Base-by-base conservation (phyloP, 2,113 vertebrate genomes). In the Bombycilla garrulus region DNA sequence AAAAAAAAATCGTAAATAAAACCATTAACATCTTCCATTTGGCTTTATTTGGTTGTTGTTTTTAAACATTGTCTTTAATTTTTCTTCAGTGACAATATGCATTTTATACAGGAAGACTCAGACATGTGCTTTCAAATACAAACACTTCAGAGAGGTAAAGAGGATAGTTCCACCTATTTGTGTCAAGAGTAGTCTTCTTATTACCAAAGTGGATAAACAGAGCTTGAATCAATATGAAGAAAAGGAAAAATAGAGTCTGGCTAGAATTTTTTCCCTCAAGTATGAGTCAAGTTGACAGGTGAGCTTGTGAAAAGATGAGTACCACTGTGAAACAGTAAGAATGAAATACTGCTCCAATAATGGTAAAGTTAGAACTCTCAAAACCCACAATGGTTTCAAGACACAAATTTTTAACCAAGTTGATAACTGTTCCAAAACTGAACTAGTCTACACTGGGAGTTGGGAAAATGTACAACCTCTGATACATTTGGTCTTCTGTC, bases 331-430 rank as follows among this genome's bases (percentile, higher is more conserved):
- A 87, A 72, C 22, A 69, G 25, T 73, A 80, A 72, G 45, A 91
- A 84, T 87, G 35, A 95, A 95, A 90, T 95, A 67, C 42, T 45
- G 40, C 26, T 91, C 15, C 20, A 87, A 79, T 89, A 84, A 85
- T 14, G 15, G 31, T 21, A 60, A 81, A 78, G 73, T 60, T 91
- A 81, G 82, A 93, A 60, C 18, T 60, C 31, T 79, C 38, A 65
- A 85, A 91, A 79, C 19, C 18, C 40, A 60, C 15, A 45, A 54
- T 67, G 16, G 12, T 65, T 78, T 80, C 72, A 89, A 72, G 36
- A 35, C 35, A 90, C 35, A 67, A 58, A 61, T 76, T 90, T 95
- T 93, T 95, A 88, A 91, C 12, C 9, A 79, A 67, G 24, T 28
- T 79, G 40, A 47, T 56, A 95, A 71, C 74, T 72, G 26, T 65